Evolutionary conservation across 2,113 vertebrate genomes (phyloP), one percentile per base, ranked within the genome.

Genomic region (Alouatta palliata): DNA sequence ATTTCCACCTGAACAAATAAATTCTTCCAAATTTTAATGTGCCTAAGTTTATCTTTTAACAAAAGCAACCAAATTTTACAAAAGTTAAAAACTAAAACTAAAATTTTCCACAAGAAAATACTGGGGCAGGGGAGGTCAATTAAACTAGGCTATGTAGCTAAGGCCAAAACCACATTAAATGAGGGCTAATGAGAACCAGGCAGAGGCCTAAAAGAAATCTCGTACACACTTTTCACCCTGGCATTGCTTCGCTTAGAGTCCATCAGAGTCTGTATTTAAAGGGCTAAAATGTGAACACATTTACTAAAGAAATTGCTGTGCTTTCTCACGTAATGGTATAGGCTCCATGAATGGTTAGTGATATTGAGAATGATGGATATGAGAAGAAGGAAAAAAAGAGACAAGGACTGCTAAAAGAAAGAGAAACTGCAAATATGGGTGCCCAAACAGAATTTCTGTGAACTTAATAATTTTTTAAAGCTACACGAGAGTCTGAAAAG

Each of bases 131-230:
- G 61, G 13, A 20, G n/a, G 19, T 32, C 43, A 77, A 90, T 66
- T 83, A 90, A 91, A 93, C 27, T 92, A 54, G 80, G 52, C 19
- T 90, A 88, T 61, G 35, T 86, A 30, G 64, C 68, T 92, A 90
- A 95, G 35, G 82, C 73, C 87, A 95, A 91, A 95, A 82, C 6
- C 73, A 94, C 92, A 95, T 83, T 86, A 91, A 77, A 95, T 8
- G 32, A 91, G 6, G 49, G 16, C 52, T 93, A 96, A 75, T 80
- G 73, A 95, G 68, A 95, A 94, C 23, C 7, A 85, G 25, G 37
- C 25, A 86, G 35, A 40, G 20, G 47, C 54, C 52, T 85, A 80
- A 92, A 85, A 95, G 52, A 96, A 91, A 82, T 81, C 27, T 71
- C 19, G 16, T 54, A 77, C 90, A 56, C n/a, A 14, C 35, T 84